These are phyloP conservation scores for Sebastes aleutianus DNA, from an alignment of 2,797 vertebrate genomes.

Conservation along the genomic window DNA sequence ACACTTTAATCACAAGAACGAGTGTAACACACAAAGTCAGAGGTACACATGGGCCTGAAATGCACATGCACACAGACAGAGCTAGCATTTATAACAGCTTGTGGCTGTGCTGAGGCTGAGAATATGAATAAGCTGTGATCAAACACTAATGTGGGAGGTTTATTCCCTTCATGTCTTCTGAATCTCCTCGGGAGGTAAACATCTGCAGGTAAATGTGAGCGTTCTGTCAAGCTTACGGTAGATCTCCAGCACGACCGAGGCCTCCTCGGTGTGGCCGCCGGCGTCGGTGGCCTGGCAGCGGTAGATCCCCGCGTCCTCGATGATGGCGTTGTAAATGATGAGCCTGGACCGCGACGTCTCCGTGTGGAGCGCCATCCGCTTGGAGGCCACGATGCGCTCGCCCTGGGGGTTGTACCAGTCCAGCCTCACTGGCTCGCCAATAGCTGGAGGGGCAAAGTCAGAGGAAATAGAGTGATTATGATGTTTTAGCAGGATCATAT, in stretches of 20 bases:
- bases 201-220: conserved; percentile 12
- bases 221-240: conserved; percentile 89
- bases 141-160: conserved; percentile 42
- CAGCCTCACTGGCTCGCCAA: conserved; percentile 92
- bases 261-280: conserved; percentile 90
- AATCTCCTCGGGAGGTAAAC: conserved; percentile 23
- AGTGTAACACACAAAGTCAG: conserved; percentile 28
- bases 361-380: conserved; percentile 90
- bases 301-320: conserved; percentile 98
- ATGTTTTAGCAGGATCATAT: not conserved
- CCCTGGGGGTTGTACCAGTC: conserved; percentile 98
- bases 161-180: conserved; percentile 38
- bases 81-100: not conserved
- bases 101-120: conserved; percentile 6
- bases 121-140: conserved; percentile 55
- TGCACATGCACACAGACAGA: conserved; percentile 2
- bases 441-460: conserved; percentile 76
- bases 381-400: conserved; percentile 89
- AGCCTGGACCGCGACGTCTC: conserved; percentile 91
- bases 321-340: conserved; percentile 95
- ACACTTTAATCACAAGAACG: conserved; percentile 63
- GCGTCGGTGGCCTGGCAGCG: conserved; percentile 92
- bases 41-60: conserved; percentile 14
- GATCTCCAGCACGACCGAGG: conserved; percentile 96
- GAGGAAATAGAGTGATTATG: not conserved